Evolutionary conservation across 2,113 vertebrate species (phyloP).

Genomic region (Pomatorhinus ruficollis): DNA sequence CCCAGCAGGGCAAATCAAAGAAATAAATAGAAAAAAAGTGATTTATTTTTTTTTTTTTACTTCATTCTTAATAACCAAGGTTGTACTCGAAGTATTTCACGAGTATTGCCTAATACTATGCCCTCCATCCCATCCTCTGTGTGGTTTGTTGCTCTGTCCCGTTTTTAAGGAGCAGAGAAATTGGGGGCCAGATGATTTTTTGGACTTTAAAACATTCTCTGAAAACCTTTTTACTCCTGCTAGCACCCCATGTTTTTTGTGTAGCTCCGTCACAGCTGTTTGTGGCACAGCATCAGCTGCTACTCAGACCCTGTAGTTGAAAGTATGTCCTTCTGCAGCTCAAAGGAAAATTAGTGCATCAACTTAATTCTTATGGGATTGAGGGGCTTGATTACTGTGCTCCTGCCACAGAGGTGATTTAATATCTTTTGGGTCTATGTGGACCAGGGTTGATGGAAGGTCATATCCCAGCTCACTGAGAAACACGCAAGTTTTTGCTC

Average conservation of each 20-base stretch:
- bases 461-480: not conserved
- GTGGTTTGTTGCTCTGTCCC: not conserved
- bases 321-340: conserved; percentile 6
- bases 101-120: not conserved
- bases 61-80: conserved; percentile 54
- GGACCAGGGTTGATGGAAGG: conserved; percentile 35
- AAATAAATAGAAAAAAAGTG: conserved; percentile 50
- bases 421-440: conserved; percentile 17
- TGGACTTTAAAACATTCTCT: not conserved
- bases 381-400: conserved; percentile 16
- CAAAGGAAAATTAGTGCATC: conserved; percentile 15
- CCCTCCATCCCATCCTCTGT: not conserved
- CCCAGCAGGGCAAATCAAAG: conserved; percentile 55
- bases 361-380: not conserved
- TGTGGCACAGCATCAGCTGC: not conserved
- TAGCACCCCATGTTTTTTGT: not conserved
- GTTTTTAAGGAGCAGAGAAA: not conserved
- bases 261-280: conserved; percentile 15
- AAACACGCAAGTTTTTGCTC: not conserved
- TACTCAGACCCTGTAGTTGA: not conserved
- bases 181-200: not conserved
- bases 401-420: conserved; percentile 43
- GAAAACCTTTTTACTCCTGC: not conserved
- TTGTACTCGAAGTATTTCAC: conserved; percentile 37
- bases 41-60: not conserved